These are phyloP conservation scores for Aleiodes leptofemur DNA, from an alignment of 2,888 invertebrate species.

Conservation along the genomic window DNA sequence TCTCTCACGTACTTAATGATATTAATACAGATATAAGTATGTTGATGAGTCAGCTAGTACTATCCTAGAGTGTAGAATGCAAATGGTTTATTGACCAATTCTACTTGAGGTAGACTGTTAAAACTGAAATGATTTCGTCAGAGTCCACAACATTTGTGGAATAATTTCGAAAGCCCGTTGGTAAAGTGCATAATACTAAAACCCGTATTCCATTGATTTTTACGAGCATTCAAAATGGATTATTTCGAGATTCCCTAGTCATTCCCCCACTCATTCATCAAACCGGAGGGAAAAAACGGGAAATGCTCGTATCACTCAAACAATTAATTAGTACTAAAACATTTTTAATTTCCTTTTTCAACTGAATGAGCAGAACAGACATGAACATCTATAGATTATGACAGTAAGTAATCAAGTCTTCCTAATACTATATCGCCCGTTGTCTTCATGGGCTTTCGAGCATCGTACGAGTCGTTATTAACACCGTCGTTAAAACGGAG, in stretches of 20 bases:
- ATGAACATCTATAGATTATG: constrained; percentile 50
- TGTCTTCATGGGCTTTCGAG: constrained; percentile 40
- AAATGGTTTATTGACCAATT: constrained; percentile 14
- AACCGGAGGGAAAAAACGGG: too few species aligned
- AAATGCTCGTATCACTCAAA: not conserved
- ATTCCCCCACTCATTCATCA: not conserved
- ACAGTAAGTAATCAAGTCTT: constrained; percentile 63
- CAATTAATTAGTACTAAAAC: constrained; percentile 52
- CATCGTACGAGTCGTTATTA: constrained; percentile 60
- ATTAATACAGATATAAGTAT: constrained; percentile 27
- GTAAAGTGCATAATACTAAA: too few species aligned
- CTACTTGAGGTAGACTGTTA: not conserved
- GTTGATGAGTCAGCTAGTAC: not conserved
- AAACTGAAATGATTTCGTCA: constrained; percentile 22
- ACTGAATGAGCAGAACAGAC: constrained; percentile 64
- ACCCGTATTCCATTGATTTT: too few species aligned
- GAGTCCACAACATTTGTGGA: not conserved
- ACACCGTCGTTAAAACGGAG: constrained; percentile 61
- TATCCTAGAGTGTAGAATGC: not conserved
- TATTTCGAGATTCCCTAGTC: too few species aligned
- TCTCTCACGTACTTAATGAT: not conserved
- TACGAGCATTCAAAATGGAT: too few species aligned
- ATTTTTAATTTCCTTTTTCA: constrained; percentile 56
- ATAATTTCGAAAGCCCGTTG: too few species aligned
- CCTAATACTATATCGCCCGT: constrained; percentile 42